Base-by-base conservation (phyloP, 1,140 invertebrate genomes). In the Berghia stephanieae region DNA sequence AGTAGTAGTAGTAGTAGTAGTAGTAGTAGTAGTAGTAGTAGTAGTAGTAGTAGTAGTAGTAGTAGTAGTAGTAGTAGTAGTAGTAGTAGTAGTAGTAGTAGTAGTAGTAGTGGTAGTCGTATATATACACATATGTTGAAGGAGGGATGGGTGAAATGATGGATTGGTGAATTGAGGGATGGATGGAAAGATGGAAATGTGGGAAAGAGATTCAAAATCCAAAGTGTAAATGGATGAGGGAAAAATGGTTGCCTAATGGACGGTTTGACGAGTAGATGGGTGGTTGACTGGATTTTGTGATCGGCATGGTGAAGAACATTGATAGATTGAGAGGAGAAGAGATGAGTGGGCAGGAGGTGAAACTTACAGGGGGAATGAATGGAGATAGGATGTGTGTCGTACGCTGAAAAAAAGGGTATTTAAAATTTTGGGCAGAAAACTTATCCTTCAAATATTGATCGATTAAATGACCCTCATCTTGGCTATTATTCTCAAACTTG, bases 151-250 rank as follows among this genome's bases (percentile, higher is more conserved):
- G 49, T 16, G 27, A 34, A 43, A 3, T 21, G 40, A 72, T 21
- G 34, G 49, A 44, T 31, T 36, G 44, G n/a, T n/a, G 27, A 55
- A 31, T 24, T 31, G 52, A 74, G 71, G 42, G 44, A 63, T 34
- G 34, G 60, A 40, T 13, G 42, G 74, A 67, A 60, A 75, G 36
- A 67, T n/a, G 44, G 67, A 43, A 75, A 36, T 43, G 57, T 34
- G 55, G 46, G 60, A 75, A 40, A 63, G 34, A 75, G 40, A 55
- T 31, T 55, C 31, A 18, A n/a, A 70, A 40, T 2, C n/a, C 31
- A 24, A 55, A 31, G 57, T 27, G n/a, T 13, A 43, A 27, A 34
- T 8, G 18, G 3, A 66, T 16, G 24, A 36, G n/a, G 43, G 24
- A 31, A 44, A 34, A 38, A 36, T 16, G 40, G 24, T 21, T 1